Evolutionary conservation across 1,140 invertebrate species (phyloP).

Genomic region (Lerema accius): DNA sequence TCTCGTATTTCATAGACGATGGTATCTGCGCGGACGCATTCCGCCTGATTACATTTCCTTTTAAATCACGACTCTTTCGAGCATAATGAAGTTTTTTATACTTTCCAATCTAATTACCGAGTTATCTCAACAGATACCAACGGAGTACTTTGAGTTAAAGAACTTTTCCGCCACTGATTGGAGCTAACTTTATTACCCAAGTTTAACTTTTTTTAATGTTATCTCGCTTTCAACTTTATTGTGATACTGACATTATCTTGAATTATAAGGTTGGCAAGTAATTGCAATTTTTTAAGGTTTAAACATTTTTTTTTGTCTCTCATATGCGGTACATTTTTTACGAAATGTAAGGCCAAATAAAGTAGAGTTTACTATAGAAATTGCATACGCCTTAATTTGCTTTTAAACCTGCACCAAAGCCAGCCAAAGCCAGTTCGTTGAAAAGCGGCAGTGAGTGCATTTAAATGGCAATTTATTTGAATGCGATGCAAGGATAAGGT

Average conservation of each 20-base stretch:
- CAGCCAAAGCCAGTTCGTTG: conserved; percentile 1
- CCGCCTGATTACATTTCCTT: conserved; percentile 21
- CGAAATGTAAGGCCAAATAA: no score
- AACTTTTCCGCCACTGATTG: background rate
- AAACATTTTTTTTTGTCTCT: no score
- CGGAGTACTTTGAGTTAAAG: background rate
- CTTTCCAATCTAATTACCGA: conserved; percentile 26
- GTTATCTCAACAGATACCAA: conserved; percentile 12
- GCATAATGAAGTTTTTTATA: conserved; percentile 35
- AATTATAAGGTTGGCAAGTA: no score
- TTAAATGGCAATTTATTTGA: conserved; percentile 40
- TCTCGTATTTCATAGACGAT: conserved; percentile 12
- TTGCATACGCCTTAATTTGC: no score
- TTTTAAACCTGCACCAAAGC: background rate
- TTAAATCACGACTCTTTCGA: conserved; percentile 22
- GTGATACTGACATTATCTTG: background rate
- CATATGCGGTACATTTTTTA: no score
- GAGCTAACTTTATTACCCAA: background rate
- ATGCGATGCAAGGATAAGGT: conserved; percentile 37
- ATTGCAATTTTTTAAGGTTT: no score
- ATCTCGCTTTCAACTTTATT: background rate
- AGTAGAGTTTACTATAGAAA: no score
- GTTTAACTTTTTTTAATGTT: background rate
- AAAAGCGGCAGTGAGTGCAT: conserved; percentile 25
- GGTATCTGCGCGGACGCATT: conserved; percentile 15